Evolutionary conservation across 1,140 invertebrate species (phyloP).

Genomic region (Centruroides vittatus): DNA sequence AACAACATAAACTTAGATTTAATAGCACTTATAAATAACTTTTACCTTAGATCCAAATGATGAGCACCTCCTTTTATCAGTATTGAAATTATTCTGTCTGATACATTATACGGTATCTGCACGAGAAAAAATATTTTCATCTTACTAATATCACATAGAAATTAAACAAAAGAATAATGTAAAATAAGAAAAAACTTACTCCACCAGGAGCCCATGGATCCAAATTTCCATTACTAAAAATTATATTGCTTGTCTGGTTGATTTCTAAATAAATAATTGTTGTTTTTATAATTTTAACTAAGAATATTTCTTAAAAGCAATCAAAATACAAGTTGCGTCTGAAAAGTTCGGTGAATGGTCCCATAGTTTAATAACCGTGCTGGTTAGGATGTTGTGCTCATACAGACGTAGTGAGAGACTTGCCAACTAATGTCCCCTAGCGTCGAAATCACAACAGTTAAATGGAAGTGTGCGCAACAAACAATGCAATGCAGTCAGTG

Average conservation of each 20-base stretch:
- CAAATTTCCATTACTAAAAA: conserved; percentile 77
- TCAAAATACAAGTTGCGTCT: no score
- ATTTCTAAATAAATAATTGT: conserved; percentile 23
- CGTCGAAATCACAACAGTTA: no score
- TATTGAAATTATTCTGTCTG: conserved; percentile 48
- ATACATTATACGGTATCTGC: conserved; percentile 47
- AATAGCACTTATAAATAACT: neutral
- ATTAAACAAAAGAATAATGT: neutral
- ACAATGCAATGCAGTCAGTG: no score
- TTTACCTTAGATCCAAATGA: conserved; percentile 66
- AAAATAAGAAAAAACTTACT: conserved; percentile 24
- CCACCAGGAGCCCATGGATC: conserved; percentile 90
- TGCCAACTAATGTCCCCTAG: no score
- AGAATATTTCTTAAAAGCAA: no score
- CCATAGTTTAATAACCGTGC: no score
- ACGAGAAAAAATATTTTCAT: neutral
- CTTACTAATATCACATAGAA: neutral
- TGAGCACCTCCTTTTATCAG: conserved; percentile 79
- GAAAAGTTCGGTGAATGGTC: no score
- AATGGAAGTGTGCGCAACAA: no score
- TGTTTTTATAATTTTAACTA: no score
- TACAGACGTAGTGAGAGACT: no score
- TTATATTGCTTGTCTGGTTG: conserved; percentile 54
- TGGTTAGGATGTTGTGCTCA: no score
- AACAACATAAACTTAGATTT: no score